phyloP scores from a whole-genome alignment of 1,140 invertebrate species.

The Eriocheir sinensis region DNA sequence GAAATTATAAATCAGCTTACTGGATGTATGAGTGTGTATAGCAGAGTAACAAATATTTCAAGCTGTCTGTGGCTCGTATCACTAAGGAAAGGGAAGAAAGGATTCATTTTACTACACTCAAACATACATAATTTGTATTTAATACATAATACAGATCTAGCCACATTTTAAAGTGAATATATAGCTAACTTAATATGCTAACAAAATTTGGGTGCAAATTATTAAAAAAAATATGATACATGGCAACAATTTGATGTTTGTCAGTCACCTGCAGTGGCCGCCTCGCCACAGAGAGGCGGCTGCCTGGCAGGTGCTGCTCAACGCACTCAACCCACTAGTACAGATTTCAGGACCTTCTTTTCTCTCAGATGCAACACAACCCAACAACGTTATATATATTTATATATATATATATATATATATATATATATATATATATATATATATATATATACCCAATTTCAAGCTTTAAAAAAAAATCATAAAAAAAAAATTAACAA shows the following conservation, averaged over 20 bases:
- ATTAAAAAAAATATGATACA: slow-evolving; percentile 7
- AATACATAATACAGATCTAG: slow-evolving; percentile 75
- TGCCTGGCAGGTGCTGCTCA: background rate
- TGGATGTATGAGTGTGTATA: no score
- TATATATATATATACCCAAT: background rate
- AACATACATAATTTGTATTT: slow-evolving; percentile 61
- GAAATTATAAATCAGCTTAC: no score
- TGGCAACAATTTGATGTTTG: background rate
- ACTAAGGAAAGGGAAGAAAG: background rate
- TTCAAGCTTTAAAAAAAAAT: background rate
- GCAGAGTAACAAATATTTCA: no score
- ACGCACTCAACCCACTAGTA: slow-evolving; percentile 3
- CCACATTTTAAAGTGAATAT: slow-evolving; percentile 71
- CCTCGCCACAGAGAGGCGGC: background rate
- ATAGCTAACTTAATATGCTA: slow-evolving; percentile 56
- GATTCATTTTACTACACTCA: background rate
- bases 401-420: background rate
- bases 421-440: background rate
- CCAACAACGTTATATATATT: background rate
- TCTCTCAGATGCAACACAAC: background rate
- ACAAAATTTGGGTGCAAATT: slow-evolving; percentile 65
- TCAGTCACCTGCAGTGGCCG: background rate
- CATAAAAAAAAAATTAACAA: background rate
- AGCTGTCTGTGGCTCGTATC: no score
- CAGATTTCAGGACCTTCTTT: no score